Evolutionary conservation across 37 sponge, comb jelly and placozoan species (phyloP), one percentile per base, ranked within the genome.

Genomic region (Mnemiopsis leidyi): DNA sequence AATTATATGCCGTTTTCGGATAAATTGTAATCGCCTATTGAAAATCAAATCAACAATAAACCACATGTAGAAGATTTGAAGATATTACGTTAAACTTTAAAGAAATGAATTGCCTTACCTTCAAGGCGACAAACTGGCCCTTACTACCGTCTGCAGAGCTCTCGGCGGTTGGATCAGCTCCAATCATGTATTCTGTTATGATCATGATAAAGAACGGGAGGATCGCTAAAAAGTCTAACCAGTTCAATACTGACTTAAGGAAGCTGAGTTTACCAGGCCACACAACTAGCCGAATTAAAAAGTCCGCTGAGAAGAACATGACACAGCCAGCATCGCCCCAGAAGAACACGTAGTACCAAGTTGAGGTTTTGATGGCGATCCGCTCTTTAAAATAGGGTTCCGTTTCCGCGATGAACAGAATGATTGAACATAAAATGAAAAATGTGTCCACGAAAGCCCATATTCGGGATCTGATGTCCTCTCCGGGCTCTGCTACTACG

Each of bases 261-360:
- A 85, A 85, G 29, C 23, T n/a, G 40, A 28, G 36, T 39, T 85
- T 85, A 23, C 90, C 90, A 5, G 90, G 90, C 90, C 90, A 85
- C 48, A 85, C 90, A 2, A 85, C 61, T 28, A 85, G 25, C 1
- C 90, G 90, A 13, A 85, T 33, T 2, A 38, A 28, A 85, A 85
- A 85, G 90, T 85, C 90, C 21, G 36, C 33, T 9, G 35, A 40
- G 61, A 85, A 85, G 36, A 85, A 85, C 23, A 85, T 21, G 90
- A 85, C 90, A 85, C 90, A 85, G 29, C 48, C 90, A 1, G 90
- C 90, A 85, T 85, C 90, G 0, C 90, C 90, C 90, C 90, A 85
- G 90, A 85, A 85, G 90, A 85, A 85, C 21, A 85, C 36, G 61
- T 85, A n/a, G 39, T 85, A 33, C 90, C 90, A 85, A 21, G 36